Evolutionary conservation across 1,140 invertebrate genomes (phyloP).

Genomic region (Drosophila kurseongensis): DNA sequence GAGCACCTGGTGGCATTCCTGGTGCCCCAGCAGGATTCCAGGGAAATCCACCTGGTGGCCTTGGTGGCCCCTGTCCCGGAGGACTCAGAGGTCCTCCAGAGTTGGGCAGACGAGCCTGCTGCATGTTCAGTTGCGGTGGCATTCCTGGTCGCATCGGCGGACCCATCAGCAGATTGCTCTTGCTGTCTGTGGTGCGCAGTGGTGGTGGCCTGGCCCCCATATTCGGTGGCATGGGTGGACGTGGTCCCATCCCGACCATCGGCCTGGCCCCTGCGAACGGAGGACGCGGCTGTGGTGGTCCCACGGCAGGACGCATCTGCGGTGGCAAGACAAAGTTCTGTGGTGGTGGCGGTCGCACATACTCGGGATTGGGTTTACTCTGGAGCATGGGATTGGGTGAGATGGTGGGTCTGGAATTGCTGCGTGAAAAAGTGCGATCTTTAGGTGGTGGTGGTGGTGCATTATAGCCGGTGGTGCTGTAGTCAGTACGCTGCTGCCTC

Average conservation of each 20-base stretch:
- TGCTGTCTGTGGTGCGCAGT: constrained; percentile 75
- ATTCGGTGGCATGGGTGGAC: constrained; percentile 70
- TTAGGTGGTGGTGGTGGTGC: constrained; percentile 12
- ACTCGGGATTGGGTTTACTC: constrained; percentile 50
- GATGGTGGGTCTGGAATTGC: constrained; percentile 10
- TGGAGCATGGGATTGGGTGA: constrained; percentile 29
- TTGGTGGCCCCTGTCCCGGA: constrained; percentile 67
- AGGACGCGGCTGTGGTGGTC: constrained; percentile 69
- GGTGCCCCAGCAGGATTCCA: constrained; percentile 68
- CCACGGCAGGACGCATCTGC: constrained; percentile 69
- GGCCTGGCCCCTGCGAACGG: constrained; percentile 72
- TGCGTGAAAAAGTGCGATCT: constrained; percentile 45
- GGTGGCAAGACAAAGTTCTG: constrained; percentile 66
- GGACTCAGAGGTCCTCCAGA: constrained; percentile 68
- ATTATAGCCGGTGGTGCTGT: constrained; percentile 6
- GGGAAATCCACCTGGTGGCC: constrained; percentile 74
- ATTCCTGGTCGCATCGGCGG: constrained; percentile 72
- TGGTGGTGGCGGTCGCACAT: constrained; percentile 46
- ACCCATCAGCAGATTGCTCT: constrained; percentile 75
- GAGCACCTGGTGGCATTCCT: constrained; percentile 51
- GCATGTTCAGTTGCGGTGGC: constrained; percentile 59
- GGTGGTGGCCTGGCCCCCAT: constrained; percentile 68
- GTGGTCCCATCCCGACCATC: constrained; percentile 70
- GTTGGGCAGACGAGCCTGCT: constrained; percentile 62
- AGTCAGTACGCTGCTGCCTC: constrained; percentile 18